Evolutionary conservation across 2,888 invertebrate genomes (phyloP), one percentile per base, ranked within the genome.

Genomic region (Dastarcus helophoroides): DNA sequence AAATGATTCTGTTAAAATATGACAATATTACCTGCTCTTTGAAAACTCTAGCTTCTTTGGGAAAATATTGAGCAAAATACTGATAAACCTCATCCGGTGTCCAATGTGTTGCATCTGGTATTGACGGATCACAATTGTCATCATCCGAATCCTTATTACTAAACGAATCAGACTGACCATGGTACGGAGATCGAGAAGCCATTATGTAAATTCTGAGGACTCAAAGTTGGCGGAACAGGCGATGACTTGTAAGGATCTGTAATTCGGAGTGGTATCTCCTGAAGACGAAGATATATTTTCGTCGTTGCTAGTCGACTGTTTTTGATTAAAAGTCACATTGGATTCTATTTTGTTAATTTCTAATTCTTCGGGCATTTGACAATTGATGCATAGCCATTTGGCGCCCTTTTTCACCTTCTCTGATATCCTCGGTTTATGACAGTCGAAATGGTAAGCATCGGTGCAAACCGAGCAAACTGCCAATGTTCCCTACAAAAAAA

Each of bases 101-200:
- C 93, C 93, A 94, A 47, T 75, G 70, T 0, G 76, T 69, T 10
- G 83, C 81, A 56, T 88, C 83, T 2, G 86, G 86, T 46, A 83
- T 77, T 32, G 64, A 68, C 7, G 71, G 71, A 58, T 80, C 79
- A 36, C 78, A 60, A 34, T 57, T 53, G 22, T 53, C 54, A 33
- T 68, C 65, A 8, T 60, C 58, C 3, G 47, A 42, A 22, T 54
- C 53, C 23, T 53, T 45, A 10, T 40, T 36, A 33, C 50, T 54
- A 33, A 45, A 45, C 7, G 54, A 49, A 37, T 54, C 53, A 1
- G 53, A 50, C 14, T 44, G 43, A 14, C 35, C 37, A 22, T 38
- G 27, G 13, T 28, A 31, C 2, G 22, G 17, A 11, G 32, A 33
- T 6, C 6, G 26, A 13, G 16, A 19, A 16, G 4, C 28, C 35